Base-by-base conservation (phyloP, 2,888 invertebrate genomes). In the Tortrix viridana region DNA sequence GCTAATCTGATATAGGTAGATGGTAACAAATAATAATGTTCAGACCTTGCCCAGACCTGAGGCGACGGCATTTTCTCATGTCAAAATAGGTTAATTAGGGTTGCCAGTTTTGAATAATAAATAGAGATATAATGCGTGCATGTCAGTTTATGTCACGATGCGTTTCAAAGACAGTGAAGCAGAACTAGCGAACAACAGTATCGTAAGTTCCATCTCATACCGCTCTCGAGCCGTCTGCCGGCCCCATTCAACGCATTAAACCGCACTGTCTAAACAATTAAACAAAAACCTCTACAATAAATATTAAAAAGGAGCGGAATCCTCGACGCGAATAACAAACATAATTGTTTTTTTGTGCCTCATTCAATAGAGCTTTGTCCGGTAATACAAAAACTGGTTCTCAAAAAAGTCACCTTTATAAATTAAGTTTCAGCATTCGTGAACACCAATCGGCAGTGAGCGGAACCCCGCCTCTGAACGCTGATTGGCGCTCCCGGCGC, bases 381-480 rank as follows among this genome's bases (percentile, higher is more conserved):
- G 78, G 71, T 71, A 74, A 77, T 72, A 86, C 81, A 85, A 82
- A 87, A 86, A 86, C 83, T 78, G 82, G 80, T 85, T 87, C 86
- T 89, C 86, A 80, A 90, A 90, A 91, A 88, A 90, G 90, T 88
- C 89, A 91, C 91, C 87, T 90, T 91, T 90, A 86, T 88, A 89
- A 91, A 88, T 89, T 88, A 86, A 89, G 90, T 89, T 90, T 89
- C 90, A 88, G 83, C 85, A 78, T 81, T 70, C 68, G 68, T 58
- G 67, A 63, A 67, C 69, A 74, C 92, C 92, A 92, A 92, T 92
- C 65, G 69, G 64, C 26, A 57, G 7, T 19, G 73, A 71, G 84
- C 81, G 89, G 89, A 88, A 89, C 85, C 77, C 81, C 74, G 74
- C 64, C 18, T 49, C 55, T 38, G 70, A 66, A 12, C 56, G 64